Conservation (phyloP, 2,113 vertebrate genomes). For the Ictidomys tridecemlineatus region DNA sequence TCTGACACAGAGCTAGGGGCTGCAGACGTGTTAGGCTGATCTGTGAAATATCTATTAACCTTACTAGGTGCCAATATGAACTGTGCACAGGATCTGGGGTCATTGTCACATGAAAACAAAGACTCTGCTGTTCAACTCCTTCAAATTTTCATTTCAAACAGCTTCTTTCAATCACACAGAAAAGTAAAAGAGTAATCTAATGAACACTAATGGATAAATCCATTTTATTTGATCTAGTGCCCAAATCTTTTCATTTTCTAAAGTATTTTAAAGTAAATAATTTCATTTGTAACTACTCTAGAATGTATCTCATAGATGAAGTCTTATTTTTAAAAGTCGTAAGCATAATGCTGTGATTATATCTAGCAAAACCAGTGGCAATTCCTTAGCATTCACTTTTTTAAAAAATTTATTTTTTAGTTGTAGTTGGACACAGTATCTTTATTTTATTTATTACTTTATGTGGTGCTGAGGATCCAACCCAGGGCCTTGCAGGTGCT, state of each 20-base stretch:
- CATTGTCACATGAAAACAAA: not conserved
- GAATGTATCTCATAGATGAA: not conserved
- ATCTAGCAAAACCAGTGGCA: not conserved
- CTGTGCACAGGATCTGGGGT: not conserved
- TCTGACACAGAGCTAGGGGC: not conserved
- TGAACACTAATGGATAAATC: not conserved
- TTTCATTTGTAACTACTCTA: constrained; percentile 33
- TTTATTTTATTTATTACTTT: no score
- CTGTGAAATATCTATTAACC: not conserved
- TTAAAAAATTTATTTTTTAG: no score
- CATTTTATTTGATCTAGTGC: constrained; percentile 16
- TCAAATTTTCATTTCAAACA: not conserved
- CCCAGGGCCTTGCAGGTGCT: no score
- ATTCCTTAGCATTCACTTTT: not conserved
- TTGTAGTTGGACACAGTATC: no score
- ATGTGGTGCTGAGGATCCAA: no score
- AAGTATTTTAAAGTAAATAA: constrained; percentile 56
- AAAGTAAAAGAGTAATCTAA: not conserved
- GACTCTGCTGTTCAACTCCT: not conserved
- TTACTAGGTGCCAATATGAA: not conserved
- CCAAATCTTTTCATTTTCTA: not conserved
- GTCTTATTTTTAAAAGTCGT: not conserved
- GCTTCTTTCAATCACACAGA: not conserved
- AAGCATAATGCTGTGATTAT: not conserved
- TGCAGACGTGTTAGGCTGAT: not conserved